Evolutionary conservation across 1,140 invertebrate species (phyloP).

Genomic region (Cecropterus lyciades): DNA sequence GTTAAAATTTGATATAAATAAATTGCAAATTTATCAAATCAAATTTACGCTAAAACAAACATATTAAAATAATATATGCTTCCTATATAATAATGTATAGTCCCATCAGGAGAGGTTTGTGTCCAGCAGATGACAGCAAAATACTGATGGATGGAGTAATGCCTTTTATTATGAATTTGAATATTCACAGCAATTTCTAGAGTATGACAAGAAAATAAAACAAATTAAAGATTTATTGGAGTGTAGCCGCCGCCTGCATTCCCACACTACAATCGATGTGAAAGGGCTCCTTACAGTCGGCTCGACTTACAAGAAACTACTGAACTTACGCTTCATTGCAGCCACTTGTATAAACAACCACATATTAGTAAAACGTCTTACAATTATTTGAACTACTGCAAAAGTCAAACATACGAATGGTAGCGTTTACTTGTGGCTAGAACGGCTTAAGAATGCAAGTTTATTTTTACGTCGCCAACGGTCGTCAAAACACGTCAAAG

Average conservation of each 20-base stretch:
- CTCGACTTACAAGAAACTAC: constrained; percentile 21
- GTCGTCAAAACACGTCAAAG: constrained; percentile 8
- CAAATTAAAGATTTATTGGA: constrained; percentile 6
- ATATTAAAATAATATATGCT: too few relatives aligned
- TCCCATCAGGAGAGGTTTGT: too few relatives aligned
- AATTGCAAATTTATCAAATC: too few relatives aligned
- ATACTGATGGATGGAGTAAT: too few relatives aligned
- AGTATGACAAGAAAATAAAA: neutral
- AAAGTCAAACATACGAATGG: neutral
- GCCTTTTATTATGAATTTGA: neutral
- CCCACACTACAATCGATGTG: constrained; percentile 26
- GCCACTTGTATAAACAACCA: constrained; percentile 14
- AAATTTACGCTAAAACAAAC: too few relatives aligned
- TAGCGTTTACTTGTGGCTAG: neutral
- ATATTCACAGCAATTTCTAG: neutral
- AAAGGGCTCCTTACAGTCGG: constrained; percentile 15
- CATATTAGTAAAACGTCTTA: neutral
- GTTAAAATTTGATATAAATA: too few relatives aligned
- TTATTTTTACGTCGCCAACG: neutral
- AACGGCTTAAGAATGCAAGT: neutral
- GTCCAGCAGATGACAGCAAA: too few relatives aligned
- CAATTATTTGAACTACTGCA: constrained; percentile 2
- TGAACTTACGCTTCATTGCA: constrained; percentile 24
- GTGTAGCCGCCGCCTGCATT: neutral
- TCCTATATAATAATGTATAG: too few relatives aligned